These are phyloP conservation scores for Episyrphus balteatus DNA, from an alignment of 1,140 invertebrate species.

Conservation along the genomic window DNA sequence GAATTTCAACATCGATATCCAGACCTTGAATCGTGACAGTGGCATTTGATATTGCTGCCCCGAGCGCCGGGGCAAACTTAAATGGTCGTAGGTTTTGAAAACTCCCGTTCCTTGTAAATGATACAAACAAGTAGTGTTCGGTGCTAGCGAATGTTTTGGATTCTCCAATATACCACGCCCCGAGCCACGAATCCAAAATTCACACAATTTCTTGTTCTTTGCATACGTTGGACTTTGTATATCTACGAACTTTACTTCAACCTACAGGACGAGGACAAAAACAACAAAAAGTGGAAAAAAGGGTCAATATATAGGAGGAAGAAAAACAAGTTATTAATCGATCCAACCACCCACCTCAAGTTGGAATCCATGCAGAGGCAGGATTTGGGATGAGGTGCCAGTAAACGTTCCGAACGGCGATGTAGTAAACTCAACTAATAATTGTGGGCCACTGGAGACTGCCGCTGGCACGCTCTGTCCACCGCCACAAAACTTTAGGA, in stretches of 20 bases:
- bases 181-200: slow-evolving; percentile 73
- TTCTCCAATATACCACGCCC: slow-evolving; percentile 65
- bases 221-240: slow-evolving; percentile 65
- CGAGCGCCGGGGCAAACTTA: slow-evolving; percentile 26
- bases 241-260: slow-evolving; percentile 71
- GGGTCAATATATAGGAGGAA: no score
- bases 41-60: slow-evolving; percentile 25
- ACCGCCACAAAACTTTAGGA: slow-evolving; percentile 80
- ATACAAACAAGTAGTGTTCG: slow-evolving; percentile 78
- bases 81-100: slow-evolving; percentile 34
- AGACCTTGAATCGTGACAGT: slow-evolving; percentile 59
- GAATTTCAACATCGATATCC: slow-evolving; percentile 80
- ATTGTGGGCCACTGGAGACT: slow-evolving; percentile 71
- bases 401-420: slow-evolving; percentile 76
- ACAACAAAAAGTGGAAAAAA: no score
- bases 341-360: slow-evolving; percentile 58
- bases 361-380: slow-evolving; percentile 75
- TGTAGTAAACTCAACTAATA: slow-evolving; percentile 81
- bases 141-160: slow-evolving; percentile 67
- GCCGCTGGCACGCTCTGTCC: slow-evolving; percentile 71
- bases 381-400: slow-evolving; percentile 58
- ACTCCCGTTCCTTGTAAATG: slow-evolving; percentile 50
- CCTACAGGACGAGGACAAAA: slow-evolving; percentile 10
- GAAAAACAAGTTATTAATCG: no score
- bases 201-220: slow-evolving; percentile 68